These are phyloP conservation scores for Ahaetulla prasina DNA, from an alignment of 2,113 vertebrate genomes.

Conservation along the genomic window DNA sequence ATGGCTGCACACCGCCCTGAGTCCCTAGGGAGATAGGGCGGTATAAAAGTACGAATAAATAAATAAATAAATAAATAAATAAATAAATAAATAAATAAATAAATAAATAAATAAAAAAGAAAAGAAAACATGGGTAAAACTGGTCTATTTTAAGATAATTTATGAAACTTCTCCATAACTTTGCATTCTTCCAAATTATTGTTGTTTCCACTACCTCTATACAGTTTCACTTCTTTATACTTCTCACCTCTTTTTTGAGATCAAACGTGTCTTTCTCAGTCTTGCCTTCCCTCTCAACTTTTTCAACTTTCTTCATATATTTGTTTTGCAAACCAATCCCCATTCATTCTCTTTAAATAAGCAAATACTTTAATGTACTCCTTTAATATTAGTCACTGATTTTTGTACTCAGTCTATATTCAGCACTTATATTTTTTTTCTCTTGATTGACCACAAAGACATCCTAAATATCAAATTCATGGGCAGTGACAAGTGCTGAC, in stretches of 20 bases:
- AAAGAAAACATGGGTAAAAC: neutral
- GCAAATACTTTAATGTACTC: neutral
- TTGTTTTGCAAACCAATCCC: neutral
- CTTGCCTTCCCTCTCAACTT: neutral
- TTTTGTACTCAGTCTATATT: neutral
- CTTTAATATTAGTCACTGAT: neutral
- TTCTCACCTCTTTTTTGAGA: neutral
- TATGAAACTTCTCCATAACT: neutral
- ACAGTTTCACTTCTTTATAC: neutral
- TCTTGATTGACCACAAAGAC: neutral
- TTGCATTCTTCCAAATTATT: neutral
- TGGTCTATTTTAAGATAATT: neutral
- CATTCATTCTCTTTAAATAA: neutral
- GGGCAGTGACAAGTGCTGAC: neutral
- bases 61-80: too few relatives aligned
- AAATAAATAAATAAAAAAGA: too few relatives aligned
- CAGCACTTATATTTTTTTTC: neutral
- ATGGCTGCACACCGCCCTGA: too few relatives aligned
- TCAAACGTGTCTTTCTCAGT: neutral
- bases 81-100: too few relatives aligned
- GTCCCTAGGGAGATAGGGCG: too few relatives aligned
- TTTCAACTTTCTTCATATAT: neutral
- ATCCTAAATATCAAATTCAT: neutral
- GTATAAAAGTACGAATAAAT: too few relatives aligned
- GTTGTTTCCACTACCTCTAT: neutral